Percentiles rank a stretch among this genome's conserved stretches.
These are phyloP conservation scores for Poeciliopsis paucimaculata DNA, from an alignment of 2,797 vertebrate species.

Conservation along the genomic window DNA sequence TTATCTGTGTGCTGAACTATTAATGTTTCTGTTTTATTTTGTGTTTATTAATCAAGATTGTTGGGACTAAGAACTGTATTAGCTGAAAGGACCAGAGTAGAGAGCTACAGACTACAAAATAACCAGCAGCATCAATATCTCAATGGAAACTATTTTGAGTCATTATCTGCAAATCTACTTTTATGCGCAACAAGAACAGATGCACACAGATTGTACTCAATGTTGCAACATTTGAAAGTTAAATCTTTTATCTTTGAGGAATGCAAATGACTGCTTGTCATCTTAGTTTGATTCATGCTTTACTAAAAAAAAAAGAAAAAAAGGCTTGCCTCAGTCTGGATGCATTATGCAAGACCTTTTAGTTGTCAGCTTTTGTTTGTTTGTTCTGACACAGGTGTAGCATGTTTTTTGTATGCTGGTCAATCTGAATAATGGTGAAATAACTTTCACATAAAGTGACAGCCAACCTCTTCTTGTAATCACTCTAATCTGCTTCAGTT, in stretches of 20 bases:
- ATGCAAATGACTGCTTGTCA: not conserved
- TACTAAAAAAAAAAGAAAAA: not conserved
- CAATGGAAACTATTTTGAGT: not conserved
- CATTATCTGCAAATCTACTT: not conserved
- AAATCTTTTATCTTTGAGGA: not conserved
- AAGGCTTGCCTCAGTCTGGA: conserved; percentile 1
- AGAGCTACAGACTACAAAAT: not conserved
- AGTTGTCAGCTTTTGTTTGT: not conserved
- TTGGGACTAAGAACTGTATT: not conserved
- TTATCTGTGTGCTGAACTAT: not conserved
- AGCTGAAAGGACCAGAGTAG: not conserved
- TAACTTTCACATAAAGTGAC: not conserved
- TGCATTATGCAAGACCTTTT: not conserved
- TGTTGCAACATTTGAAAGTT: not conserved
- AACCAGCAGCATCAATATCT: not conserved
- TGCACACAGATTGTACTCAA: not conserved
- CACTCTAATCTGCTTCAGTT: not conserved
- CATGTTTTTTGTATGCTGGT: not conserved
- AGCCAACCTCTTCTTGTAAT: not conserved
- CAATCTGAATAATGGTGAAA: not conserved
- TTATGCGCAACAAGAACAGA: not conserved
- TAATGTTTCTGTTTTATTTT: not conserved
- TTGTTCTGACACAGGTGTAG: not conserved
- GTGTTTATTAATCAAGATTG: not conserved
- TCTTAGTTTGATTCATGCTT: not conserved